Conservation (phyloP, 30 jellyfish, hydroid and myxozoan genomes). For the Turritopsis dohrnii region DNA sequence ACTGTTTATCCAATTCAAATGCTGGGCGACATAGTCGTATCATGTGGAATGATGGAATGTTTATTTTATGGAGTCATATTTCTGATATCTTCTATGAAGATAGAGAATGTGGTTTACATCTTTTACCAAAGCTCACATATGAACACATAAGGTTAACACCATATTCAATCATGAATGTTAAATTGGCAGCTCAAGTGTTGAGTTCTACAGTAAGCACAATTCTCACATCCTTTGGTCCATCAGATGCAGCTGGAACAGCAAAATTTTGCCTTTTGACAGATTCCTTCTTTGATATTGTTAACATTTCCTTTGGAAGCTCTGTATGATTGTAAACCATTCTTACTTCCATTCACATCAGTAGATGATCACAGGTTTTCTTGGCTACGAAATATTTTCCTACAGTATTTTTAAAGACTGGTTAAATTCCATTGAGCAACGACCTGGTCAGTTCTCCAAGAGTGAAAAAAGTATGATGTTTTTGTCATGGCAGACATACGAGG, state of each 20-base stretch:
- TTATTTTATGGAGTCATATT: constrained; percentile 32
- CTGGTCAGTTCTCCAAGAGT: too few relatives aligned
- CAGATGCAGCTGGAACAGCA: constrained; percentile 38
- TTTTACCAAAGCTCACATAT: constrained; percentile 16
- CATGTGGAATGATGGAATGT: constrained; percentile 44
- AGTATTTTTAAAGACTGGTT: too few relatives aligned
- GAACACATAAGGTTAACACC: constrained; percentile 28
- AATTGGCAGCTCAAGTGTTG: constrained; percentile 42
- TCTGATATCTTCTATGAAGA: constrained; percentile 29
- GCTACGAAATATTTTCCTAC: too few relatives aligned
- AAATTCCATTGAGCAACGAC: too few relatives aligned
- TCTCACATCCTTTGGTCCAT: constrained; percentile 25
- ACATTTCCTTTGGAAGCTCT: too few relatives aligned
- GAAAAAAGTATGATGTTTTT: too few relatives aligned
- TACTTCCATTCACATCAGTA: too few relatives aligned
- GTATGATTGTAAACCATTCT: too few relatives aligned
- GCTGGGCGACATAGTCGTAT: constrained; percentile 23
- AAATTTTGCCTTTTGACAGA: constrained; percentile 24
- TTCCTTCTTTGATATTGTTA: constrained; percentile 26
- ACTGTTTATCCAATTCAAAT: constrained; percentile 36
- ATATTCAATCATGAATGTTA: constrained; percentile 34
- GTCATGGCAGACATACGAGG: too few relatives aligned
- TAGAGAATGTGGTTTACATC: constrained; percentile 31
- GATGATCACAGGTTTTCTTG: too few relatives aligned
- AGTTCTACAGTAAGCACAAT: constrained; percentile 26